phyloP scores from a whole-genome alignment of 2,797 vertebrate genomes.

The Dallia pectoralis region DNA sequence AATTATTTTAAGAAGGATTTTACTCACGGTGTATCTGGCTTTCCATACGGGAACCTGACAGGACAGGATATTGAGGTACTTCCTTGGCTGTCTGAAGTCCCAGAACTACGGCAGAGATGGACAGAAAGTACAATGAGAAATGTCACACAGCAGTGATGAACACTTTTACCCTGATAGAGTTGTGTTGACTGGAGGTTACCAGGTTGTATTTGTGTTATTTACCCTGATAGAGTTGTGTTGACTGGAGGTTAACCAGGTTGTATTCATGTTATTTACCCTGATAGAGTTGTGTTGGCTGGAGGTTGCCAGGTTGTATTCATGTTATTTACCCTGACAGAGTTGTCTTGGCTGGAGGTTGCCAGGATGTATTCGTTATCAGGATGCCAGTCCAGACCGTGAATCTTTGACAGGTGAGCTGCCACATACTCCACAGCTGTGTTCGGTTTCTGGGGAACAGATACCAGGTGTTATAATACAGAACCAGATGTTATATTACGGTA shows the following conservation, averaged over 20 bases:
- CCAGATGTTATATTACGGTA: too few relatives aligned
- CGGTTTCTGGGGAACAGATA: constrained; percentile 81
- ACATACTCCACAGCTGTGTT: constrained; percentile 93
- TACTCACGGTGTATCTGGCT: constrained; percentile 91
- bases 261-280: constrained; percentile 72
- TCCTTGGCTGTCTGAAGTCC: constrained; percentile 97
- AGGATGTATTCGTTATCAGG: constrained; percentile 92
- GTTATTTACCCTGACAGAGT: constrained; percentile 88
- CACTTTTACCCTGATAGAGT: not conserved
- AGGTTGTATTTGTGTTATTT: too few relatives aligned
- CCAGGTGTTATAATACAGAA: too few relatives aligned
- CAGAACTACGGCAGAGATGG: constrained; percentile 80
- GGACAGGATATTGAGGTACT: constrained; percentile 92
- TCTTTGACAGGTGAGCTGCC: constrained; percentile 95
- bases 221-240: not conserved
- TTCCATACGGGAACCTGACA: constrained; percentile 99
- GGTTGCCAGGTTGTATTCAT: too few relatives aligned
- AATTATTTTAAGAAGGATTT: not conserved
- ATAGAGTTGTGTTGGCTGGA: constrained; percentile 83
- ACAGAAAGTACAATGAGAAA: too few relatives aligned
- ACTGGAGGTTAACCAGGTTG: too few relatives aligned
- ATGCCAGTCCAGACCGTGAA: constrained; percentile 97
- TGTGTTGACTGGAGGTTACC: not conserved
- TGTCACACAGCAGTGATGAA: not conserved
- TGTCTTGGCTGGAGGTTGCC: constrained; percentile 97